Evolutionary conservation across 2,888 invertebrate genomes (phyloP).

Genomic region (Leucozona laternaria): DNA sequence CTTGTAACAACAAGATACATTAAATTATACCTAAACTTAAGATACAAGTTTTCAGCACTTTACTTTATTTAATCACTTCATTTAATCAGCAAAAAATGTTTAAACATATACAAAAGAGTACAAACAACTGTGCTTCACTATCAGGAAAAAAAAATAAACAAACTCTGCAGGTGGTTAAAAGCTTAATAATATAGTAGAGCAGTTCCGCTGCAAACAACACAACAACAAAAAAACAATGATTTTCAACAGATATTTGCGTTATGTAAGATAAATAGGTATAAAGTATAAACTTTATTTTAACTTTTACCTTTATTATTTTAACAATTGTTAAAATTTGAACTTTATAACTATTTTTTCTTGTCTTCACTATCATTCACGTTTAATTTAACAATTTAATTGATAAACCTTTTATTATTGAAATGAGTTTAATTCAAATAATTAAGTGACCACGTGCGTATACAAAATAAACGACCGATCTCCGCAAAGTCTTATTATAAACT

Average conservation of each 20-base stretch:
- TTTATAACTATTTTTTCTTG: not conserved
- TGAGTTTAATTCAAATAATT: not conserved
- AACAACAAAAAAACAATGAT: not conserved
- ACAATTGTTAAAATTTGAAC: not conserved
- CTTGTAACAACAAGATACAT: not conserved
- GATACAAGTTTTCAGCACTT: not conserved
- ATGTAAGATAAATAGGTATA: conserved; percentile 4
- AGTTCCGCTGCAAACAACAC: not conserved
- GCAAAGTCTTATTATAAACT: conserved; percentile 43
- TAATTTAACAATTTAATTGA: not conserved
- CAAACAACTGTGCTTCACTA: not conserved
- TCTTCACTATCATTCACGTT: not conserved
- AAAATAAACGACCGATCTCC: conserved; percentile 36
- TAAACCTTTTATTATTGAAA: not conserved
- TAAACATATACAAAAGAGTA: too few relatives aligned
- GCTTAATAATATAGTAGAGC: not conserved
- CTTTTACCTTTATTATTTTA: conserved; percentile 11
- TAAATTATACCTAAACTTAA: not conserved
- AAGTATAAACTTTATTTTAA: not conserved
- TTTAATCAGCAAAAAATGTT: not conserved
- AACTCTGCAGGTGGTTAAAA: conserved; percentile 13
- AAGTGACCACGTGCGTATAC: conserved; percentile 1
- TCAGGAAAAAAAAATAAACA: conserved; percentile 1
- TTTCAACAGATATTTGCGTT: not conserved
- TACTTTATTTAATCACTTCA: not conserved